These are phyloP conservation scores for Rynchops niger DNA, from an alignment of 2,113 vertebrate genomes.

Conservation along the genomic window DNA sequence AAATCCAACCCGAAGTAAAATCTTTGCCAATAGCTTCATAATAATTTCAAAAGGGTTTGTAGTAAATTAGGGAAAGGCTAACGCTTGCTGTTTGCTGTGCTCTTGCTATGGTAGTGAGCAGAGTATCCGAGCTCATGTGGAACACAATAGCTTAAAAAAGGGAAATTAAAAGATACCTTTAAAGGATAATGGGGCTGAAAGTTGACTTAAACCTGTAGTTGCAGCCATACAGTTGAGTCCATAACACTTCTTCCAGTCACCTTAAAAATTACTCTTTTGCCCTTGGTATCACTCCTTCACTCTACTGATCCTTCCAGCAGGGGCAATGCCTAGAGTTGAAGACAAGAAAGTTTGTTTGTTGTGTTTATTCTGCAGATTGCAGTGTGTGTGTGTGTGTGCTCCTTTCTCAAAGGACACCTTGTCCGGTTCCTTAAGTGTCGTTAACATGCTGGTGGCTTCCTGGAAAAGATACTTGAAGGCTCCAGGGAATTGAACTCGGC, in stretches of 20 bases:
- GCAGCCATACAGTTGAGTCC: rapidly evolving
- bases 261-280: background rate
- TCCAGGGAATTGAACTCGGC: background rate
- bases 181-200: background rate
- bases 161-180: background rate
- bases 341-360: background rate
- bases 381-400: background rate
- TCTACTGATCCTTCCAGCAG: background rate
- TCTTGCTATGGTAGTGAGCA: background rate
- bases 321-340: background rate
- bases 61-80: background rate
- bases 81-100: rapidly evolving
- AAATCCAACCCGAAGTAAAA: background rate
- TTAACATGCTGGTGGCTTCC: constrained; percentile 14
- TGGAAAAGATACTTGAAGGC: background rate
- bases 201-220: background rate
- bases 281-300: background rate
- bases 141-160: rapidly evolving
- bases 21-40: background rate
- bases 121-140: background rate
- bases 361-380: background rate
- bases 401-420: constrained; percentile 25
- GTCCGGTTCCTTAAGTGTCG: background rate
- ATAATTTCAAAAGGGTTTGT: background rate
- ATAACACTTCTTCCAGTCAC: rapidly evolving